Percentiles rank a stretch among this genome's conserved stretches.
These are phyloP conservation scores for Stegophylla sp. DNA, from an alignment of 2,888 invertebrate genomes.

Conservation along the genomic window DNA sequence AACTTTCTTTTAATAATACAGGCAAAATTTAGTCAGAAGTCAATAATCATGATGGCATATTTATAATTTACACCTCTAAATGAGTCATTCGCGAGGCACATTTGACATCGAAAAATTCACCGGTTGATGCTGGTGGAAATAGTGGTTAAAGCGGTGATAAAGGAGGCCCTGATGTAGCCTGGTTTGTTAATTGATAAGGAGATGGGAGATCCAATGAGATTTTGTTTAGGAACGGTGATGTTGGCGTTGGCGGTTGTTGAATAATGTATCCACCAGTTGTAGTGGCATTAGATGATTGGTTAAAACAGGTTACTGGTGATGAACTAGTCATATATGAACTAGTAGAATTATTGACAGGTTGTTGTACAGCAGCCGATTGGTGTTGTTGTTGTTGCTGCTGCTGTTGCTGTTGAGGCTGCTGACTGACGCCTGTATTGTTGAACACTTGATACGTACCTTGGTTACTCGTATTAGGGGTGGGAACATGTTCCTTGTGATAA, in stretches of 20 bases:
- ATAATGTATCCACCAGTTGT: conserved; percentile 35
- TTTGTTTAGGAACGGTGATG: conserved; percentile 56
- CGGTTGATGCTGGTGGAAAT: conserved; percentile 39
- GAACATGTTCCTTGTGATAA: conserved; percentile 63
- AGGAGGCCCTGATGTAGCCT: conserved; percentile 51
- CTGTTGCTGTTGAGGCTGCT: conserved; percentile 32
- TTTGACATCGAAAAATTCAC: conserved; percentile 31
- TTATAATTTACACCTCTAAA: conserved; percentile 31
- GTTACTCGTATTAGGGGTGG: not conserved
- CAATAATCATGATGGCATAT: not conserved
- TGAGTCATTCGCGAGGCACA: conserved; percentile 27
- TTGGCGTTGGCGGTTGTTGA: conserved; percentile 43
- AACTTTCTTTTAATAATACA: not conserved
- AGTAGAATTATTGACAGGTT: conserved; percentile 34
- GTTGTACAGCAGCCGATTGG: conserved; percentile 19
- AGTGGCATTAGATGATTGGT: conserved; percentile 26
- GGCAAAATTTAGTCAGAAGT: no score
- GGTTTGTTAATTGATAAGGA: conserved; percentile 55
- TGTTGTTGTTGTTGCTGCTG: conserved; percentile 30
- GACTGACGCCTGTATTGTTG: conserved; percentile 14
- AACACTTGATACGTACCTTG: conserved; percentile 45
- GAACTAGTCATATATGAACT: conserved; percentile 44
- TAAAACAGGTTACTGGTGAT: conserved; percentile 38
- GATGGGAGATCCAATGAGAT: conserved; percentile 57
- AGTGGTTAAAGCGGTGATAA: conserved; percentile 56